These are phyloP conservation scores for Cosmorhoe ocellata DNA, from an alignment of 2,888 invertebrate species.

Conservation along the genomic window DNA sequence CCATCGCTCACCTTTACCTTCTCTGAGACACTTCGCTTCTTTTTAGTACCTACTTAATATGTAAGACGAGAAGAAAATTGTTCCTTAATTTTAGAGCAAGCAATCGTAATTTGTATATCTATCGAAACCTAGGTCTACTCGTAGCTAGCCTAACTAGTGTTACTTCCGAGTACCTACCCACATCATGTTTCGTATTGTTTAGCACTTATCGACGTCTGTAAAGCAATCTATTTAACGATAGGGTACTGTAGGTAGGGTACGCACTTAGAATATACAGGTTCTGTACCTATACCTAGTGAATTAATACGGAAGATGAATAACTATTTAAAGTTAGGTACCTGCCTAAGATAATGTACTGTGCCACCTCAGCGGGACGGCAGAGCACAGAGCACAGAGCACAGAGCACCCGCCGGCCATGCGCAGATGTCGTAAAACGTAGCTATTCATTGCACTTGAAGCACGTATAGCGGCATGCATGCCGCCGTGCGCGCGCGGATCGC, in stretches of 20 bases:
- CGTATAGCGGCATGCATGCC: too few species aligned
- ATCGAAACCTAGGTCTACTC: conserved; percentile 17
- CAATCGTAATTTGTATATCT: conserved; percentile 24
- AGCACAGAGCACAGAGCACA: too few species aligned
- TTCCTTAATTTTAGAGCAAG: conserved; percentile 33
- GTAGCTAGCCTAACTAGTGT: conserved; percentile 15
- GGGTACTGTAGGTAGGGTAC: conserved; percentile 17
- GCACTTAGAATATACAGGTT: conserved; percentile 21
- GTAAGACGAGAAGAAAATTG: conserved; percentile 26
- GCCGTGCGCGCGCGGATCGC: too few species aligned
- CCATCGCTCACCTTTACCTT: conserved; percentile 27
- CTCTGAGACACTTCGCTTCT: conserved; percentile 22
- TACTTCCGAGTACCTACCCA: conserved; percentile 19
- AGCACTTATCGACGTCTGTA: conserved; percentile 27
- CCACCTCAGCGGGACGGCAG: too few species aligned
- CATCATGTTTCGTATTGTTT: conserved; percentile 17
- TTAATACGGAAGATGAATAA: too few species aligned
- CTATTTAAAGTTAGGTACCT: too few species aligned
- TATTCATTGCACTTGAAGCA: too few species aligned
- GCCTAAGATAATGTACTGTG: too few species aligned
- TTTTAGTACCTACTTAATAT: conserved; percentile 2
- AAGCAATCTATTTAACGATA: conserved; percentile 26
- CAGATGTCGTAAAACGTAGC: too few species aligned
- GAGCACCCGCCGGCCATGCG: too few species aligned
- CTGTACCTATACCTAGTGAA: too few species aligned